phyloP scores from a whole-genome alignment of 2,888 invertebrate genomes.

The Poecilus cupreus region DNA sequence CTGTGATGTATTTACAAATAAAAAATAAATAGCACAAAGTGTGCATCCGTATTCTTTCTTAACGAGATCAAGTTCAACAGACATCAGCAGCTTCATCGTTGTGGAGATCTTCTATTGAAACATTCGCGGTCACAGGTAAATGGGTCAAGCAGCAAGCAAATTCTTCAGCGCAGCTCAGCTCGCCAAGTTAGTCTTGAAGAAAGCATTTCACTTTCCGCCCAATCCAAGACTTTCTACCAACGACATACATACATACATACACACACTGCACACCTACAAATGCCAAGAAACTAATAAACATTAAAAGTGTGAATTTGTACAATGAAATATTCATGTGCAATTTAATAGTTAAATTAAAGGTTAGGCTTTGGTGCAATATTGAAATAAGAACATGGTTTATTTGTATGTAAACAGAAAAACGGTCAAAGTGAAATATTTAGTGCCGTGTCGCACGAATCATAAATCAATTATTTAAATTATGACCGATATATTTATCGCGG shows the following conservation, averaged over 20 bases:
- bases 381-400: background rate
- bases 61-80: too few species aligned
- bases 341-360: background rate
- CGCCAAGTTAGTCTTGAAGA: too few species aligned
- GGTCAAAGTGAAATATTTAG: background rate
- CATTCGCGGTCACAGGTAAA: slow-evolving; percentile 24
- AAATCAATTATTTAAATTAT: slow-evolving; percentile 40
- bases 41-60: too few species aligned
- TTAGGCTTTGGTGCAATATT: too few species aligned
- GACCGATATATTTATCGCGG: background rate
- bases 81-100: too few species aligned
- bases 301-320: background rate
- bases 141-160: slow-evolving; percentile 29
- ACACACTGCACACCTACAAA: background rate
- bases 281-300: background rate
- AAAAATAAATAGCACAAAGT: too few species aligned
- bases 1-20: too few species aligned
- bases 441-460: slow-evolving; percentile 12
- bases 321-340: background rate
- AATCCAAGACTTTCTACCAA: slow-evolving; percentile 41
- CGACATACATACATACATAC: slow-evolving; percentile 21
- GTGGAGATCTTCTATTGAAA: slow-evolving; percentile 13
- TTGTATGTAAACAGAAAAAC: slow-evolving; percentile 8
- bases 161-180: slow-evolving; percentile 19
- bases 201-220: slow-evolving; percentile 60